These are phyloP conservation scores for Babylonia areolata DNA, from an alignment of 1,140 invertebrate genomes.

Conservation along the genomic window DNA sequence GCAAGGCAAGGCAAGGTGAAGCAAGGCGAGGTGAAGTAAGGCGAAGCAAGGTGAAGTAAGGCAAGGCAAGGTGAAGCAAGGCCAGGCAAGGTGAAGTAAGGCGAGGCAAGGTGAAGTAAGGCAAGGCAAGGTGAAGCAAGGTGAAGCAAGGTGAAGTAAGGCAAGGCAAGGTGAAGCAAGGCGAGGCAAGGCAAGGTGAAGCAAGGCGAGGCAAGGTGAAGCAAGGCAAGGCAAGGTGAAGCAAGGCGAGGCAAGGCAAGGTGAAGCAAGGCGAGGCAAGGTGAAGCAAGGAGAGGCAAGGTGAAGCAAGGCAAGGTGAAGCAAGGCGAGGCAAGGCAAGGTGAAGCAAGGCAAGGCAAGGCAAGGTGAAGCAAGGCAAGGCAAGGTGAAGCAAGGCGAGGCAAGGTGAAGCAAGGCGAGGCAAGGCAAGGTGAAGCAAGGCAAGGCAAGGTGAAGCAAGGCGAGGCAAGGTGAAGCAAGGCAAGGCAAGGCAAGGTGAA, in stretches of 20 bases:
- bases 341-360: conserved; percentile 15
- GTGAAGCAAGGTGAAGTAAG: not conserved
- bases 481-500: not conserved
- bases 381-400: conserved; percentile 34
- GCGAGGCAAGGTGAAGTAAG: not conserved
- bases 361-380: conserved; percentile 31
- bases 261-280: not conserved
- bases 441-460: conserved; percentile 12
- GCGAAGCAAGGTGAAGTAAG: not conserved
- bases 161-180: not conserved
- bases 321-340: not conserved
- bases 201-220: not conserved
- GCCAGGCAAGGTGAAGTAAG: not conserved
- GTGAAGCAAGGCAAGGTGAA: not conserved
- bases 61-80: not conserved
- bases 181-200: not conserved
- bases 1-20: conserved; percentile 15
- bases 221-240: not conserved
- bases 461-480: not conserved
- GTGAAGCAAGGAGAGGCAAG: not conserved
- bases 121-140: not conserved
- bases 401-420: conserved; percentile 11
- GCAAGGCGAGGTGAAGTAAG: not conserved
- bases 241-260: not conserved
- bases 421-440: conserved; percentile 31